Percentiles rank a stretch among this genome's conserved stretches.
Evolutionary conservation across 92 coral and sea anemone genomes (phyloP).

Genomic region (Bergia sp.): DNA sequence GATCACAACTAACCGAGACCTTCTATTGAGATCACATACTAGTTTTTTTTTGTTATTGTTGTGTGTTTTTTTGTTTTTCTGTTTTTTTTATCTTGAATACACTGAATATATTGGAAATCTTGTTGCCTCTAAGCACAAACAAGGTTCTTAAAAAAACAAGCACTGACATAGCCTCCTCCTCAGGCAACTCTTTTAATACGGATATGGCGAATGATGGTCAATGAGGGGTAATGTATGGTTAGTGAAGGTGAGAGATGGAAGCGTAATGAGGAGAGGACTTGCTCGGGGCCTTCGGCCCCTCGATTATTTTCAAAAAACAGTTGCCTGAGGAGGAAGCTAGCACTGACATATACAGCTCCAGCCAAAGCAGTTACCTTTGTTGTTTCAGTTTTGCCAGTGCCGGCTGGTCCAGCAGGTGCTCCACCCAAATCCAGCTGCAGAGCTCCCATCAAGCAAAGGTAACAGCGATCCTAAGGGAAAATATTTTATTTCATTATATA

Average conservation of each 20-base stretch:
- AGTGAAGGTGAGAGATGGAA: no score
- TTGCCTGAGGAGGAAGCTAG: neutral
- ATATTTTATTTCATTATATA: neutral
- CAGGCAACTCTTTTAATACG: no score
- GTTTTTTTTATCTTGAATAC: no score
- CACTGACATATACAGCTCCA: neutral
- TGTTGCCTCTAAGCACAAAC: no score
- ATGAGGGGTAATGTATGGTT: no score
- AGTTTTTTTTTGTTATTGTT: no score
- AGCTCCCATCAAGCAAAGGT: slow-evolving; percentile 98
- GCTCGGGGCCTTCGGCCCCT: no score
- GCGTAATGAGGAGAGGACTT: no score
- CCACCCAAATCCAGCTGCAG: slow-evolving; percentile 96
- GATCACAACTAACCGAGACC: neutral
- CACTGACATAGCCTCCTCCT: neutral
- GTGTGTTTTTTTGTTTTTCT: no score
- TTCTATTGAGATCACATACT: neutral
- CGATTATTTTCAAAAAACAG: no score
- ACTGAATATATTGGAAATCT: no score
- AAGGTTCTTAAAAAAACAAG: neutral
- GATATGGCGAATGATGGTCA: no score
- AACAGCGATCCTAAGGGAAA: slow-evolving; percentile 89
- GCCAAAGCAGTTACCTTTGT: slow-evolving; percentile 71
- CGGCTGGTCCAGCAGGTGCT: slow-evolving; percentile 99
- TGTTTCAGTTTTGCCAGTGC: slow-evolving; percentile 98